Conservation (phyloP, 2,888 invertebrate genomes). For the Scotopteryx bipunctaria region DNA sequence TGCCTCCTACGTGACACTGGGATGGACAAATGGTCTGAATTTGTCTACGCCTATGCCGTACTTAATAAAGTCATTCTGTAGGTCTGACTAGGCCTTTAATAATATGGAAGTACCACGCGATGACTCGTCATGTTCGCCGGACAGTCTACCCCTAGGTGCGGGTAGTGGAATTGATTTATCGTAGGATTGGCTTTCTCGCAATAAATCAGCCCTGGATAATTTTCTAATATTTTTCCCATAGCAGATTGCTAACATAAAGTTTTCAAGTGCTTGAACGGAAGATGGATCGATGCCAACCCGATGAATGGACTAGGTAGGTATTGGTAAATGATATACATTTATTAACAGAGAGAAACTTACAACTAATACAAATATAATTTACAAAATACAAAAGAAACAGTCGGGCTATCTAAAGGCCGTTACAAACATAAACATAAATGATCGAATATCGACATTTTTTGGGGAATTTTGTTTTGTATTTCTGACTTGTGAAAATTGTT, state of each 20-base stretch:
- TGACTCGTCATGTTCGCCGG: conserved; percentile 37
- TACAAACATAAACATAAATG: too few species aligned
- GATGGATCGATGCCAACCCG: too few species aligned
- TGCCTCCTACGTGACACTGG: conserved; percentile 10
- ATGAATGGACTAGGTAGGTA: too few species aligned
- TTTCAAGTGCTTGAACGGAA: too few species aligned
- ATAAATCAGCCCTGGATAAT: conserved; percentile 41
- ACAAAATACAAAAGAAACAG: too few species aligned
- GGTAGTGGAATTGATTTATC: conserved; percentile 45
- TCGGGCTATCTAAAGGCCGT: too few species aligned
- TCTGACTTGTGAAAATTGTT: too few species aligned
- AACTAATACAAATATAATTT: too few species aligned
- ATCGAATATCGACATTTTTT: too few species aligned
- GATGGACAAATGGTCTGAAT: conserved; percentile 7
- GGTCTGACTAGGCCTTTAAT: conserved; percentile 25
- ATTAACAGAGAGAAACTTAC: too few species aligned
- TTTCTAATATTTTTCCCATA: conserved; percentile 25
- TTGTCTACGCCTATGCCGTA: conserved; percentile 4
- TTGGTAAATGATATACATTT: too few species aligned
- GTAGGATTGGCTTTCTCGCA: conserved; percentile 35
- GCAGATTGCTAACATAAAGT: not conserved
- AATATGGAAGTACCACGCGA: conserved; percentile 17
- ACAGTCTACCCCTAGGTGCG: conserved; percentile 2
- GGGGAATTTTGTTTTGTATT: too few species aligned
- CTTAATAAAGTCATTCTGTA: conserved; percentile 26